Percentiles rank a stretch among this genome's conserved stretches.
phyloP scores from a whole-genome alignment of 2,888 invertebrate species.

The Drosophila mulleri region DNA sequence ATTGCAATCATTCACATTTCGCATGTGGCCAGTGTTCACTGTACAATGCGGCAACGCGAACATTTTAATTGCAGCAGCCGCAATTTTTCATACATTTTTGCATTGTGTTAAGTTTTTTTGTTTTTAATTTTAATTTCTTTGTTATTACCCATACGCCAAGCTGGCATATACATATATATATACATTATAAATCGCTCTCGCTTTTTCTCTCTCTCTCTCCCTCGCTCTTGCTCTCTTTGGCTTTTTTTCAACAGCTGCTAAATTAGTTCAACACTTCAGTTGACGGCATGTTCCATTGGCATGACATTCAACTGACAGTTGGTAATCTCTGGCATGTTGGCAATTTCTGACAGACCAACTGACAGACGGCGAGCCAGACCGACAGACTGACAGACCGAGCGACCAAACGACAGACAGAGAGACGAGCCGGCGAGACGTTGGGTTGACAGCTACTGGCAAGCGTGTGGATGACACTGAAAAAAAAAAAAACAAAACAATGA shows the following conservation, averaged over 20 bases:
- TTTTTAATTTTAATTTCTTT: constrained; percentile 53
- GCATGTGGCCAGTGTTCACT: constrained; percentile 41
- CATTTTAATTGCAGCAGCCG: constrained; percentile 80
- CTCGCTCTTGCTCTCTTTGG: constrained; percentile 15
- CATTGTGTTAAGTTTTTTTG: constrained; percentile 54
- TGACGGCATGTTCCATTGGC: constrained; percentile 84
- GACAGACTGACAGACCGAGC: constrained; percentile 9
- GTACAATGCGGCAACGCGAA: constrained; percentile 38
- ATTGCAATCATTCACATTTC: constrained; percentile 70
- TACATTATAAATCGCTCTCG: too few species aligned
- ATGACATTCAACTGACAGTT: constrained; percentile 84
- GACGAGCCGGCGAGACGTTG: constrained; percentile 35
- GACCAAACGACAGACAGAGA: constrained; percentile 2
- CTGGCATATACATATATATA: constrained; percentile 11
- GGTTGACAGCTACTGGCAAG: constrained; percentile 43
- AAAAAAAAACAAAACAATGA: constrained; percentile 31
- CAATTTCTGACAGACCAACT: constrained; percentile 79
- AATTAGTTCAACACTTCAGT: constrained; percentile 85
- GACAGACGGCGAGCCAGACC: constrained; percentile 45
- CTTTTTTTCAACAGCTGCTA: constrained; percentile 85
- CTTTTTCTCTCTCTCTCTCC: constrained; percentile 13
- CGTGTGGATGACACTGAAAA: constrained; percentile 37
- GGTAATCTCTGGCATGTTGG: constrained; percentile 84
- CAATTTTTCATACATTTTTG: constrained; percentile 51
- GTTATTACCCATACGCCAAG: constrained; percentile 74